Evolutionary conservation across 2,113 vertebrate species (phyloP).

Genomic region (Eublepharis macularius): DNA sequence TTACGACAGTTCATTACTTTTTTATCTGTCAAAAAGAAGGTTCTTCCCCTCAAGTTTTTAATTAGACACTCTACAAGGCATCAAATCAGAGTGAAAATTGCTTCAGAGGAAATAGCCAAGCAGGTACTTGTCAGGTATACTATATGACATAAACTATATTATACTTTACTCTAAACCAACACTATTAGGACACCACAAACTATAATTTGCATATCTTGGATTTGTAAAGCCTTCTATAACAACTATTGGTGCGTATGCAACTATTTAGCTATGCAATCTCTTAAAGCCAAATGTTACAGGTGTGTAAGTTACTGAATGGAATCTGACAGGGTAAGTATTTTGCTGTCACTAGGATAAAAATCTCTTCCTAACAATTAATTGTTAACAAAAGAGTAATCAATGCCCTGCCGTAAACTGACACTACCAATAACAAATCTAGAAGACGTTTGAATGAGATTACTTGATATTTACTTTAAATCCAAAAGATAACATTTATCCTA

Average conservation of each 20-base stretch:
- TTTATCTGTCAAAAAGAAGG: slow-evolving; percentile 53
- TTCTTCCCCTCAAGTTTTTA: slow-evolving; percentile 57
- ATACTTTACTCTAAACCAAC: slow-evolving; percentile 44
- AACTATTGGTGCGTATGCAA: not conserved
- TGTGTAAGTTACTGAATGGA: slow-evolving; percentile 5
- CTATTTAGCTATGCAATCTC: not conserved
- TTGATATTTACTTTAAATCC: slow-evolving; percentile 27
- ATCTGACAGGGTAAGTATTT: slow-evolving; percentile 29
- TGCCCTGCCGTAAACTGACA: not conserved
- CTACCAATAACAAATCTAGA: slow-evolving; percentile 31
- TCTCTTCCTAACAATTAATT: slow-evolving; percentile 37
- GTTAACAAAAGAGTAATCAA: slow-evolving; percentile 49
- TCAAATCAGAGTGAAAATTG: slow-evolving; percentile 48
- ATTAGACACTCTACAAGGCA: slow-evolving; percentile 28
- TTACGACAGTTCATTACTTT: slow-evolving; percentile 60
- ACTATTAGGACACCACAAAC: slow-evolving; percentile 41
- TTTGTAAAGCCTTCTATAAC: not conserved
- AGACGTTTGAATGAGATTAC: slow-evolving; percentile 29
- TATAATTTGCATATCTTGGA: not conserved
- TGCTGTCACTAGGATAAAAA: slow-evolving; percentile 30
- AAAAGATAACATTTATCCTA: slow-evolving; percentile 25
- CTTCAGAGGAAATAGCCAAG: slow-evolving; percentile 40
- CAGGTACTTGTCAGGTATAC: slow-evolving; percentile 39
- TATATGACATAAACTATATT: slow-evolving; percentile 34
- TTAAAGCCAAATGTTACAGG: slow-evolving; percentile 17